Percentiles rank a stretch among this genome's conserved stretches.
Conservation (phyloP, 2,888 invertebrate species). For the Leptura quadrifasciata region DNA sequence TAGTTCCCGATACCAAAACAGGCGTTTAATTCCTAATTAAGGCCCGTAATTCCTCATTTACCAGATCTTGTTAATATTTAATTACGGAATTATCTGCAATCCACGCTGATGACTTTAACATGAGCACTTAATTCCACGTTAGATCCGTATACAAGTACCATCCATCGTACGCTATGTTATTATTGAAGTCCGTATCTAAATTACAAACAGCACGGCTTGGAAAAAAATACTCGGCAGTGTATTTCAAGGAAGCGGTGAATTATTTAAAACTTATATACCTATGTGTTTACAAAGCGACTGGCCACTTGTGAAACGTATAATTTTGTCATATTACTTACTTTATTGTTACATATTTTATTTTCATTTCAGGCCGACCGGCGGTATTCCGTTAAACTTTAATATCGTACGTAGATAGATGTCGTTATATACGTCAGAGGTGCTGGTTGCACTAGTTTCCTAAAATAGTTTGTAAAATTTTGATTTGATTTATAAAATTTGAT, state of each 20-base stretch:
- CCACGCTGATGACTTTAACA: constrained; percentile 9
- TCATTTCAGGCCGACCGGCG: not conserved
- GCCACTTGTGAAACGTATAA: constrained; percentile 48
- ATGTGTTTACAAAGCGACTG: constrained; percentile 53
- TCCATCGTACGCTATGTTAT: not conserved
- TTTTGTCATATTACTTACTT: constrained; percentile 49
- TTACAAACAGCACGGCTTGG: constrained; percentile 10
- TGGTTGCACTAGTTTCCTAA: not conserved
- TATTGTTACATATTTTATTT: constrained; percentile 50
- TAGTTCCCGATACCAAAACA: not conserved
- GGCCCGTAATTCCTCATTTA: not conserved
- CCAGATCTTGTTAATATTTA: constrained; percentile 16
- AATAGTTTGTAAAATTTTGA: not conserved
- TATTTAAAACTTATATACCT: constrained; percentile 49
- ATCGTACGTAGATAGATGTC: not conserved
- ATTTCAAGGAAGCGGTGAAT: constrained; percentile 53
- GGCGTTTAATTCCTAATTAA: not conserved
- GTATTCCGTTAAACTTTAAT: not conserved
- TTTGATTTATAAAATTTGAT: no score
- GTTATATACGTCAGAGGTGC: not conserved
- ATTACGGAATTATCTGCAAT: constrained; percentile 3
- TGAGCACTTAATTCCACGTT: constrained; percentile 13
- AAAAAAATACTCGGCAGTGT: constrained; percentile 27
- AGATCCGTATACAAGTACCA: not conserved
- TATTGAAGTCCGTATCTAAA: constrained; percentile 10